Base-by-base conservation (phyloP, 2,113 vertebrate species). In the Callocephalon fimbriatum region DNA sequence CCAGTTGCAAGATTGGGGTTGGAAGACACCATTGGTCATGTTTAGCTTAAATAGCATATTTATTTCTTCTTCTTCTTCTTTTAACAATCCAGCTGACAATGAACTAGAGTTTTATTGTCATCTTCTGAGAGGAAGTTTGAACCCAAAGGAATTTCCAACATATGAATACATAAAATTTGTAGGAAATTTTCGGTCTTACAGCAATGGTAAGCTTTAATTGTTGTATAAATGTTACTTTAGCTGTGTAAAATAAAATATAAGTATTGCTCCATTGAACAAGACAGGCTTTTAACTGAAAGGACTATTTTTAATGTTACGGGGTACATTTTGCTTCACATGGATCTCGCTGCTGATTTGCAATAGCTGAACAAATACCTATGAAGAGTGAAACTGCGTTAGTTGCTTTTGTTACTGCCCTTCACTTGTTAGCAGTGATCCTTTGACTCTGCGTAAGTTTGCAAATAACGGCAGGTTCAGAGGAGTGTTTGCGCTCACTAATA, bases 141-240 rank as follows among this genome's bases (percentile, higher is more conserved):
- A 99, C 96, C 98, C 97, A 97, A 98, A 98, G 98, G 98, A 98
- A 97, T 98, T 98, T 97, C 98, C 98, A 97, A 99, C 98, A 78
- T 99, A 99, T 85, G 98, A 99, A 98, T 98, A 99, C 97, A 98
- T 99, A 97, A 98, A 98, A 98, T 98, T 98, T 95, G 98, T 98
- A 96, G 98, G 98, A 98, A 98, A 98, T 97, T 99, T 99, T 98
- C 98, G 97, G 92, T 98, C 98, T 95, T 98, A 98, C 98, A 98
- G 97, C 97, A 98, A 98, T 97, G 98, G 98, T 99, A 98, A 98
- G 98, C 95, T 93, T 96, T 94, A 95, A 97, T 95, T 85, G 79
- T 97, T 97, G 54, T 94, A 67, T 94, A 87, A 96, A 95, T 96
- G 86, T 50, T 29, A 37, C 51, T 45, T 94, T 96, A 93, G 97